Percentiles rank a stretch among this genome's conserved stretches.
Conservation (phyloP, 1,140 invertebrate species). For the Amphibalanus amphitrite region DNA sequence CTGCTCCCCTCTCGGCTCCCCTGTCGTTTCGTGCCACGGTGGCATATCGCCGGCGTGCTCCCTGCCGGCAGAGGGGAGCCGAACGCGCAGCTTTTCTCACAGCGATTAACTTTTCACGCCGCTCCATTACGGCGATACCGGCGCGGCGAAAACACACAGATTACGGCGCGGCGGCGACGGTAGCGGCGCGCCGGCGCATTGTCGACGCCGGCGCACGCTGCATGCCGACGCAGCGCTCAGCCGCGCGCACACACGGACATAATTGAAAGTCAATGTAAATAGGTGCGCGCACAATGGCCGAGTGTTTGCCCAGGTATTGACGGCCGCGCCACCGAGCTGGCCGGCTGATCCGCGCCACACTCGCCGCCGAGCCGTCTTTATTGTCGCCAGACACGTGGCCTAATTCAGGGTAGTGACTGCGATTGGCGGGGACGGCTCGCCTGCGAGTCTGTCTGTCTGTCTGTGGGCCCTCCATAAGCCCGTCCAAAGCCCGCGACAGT, state of each 20-base stretch:
- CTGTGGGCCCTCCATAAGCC: no score
- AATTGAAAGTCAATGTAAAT: slow-evolving; percentile 2
- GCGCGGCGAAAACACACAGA: background rate
- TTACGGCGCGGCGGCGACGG: background rate
- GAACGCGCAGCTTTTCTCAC: background rate
- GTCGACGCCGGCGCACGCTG: background rate
- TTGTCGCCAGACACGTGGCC: background rate
- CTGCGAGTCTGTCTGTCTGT: background rate
- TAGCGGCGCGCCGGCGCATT: background rate
- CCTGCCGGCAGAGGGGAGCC: background rate
- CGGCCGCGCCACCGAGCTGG: no score
- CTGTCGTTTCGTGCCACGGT: background rate
- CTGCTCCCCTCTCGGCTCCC: no score
- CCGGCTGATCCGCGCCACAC: background rate
- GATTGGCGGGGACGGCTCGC: no score
- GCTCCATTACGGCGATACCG: background rate
- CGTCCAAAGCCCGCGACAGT: no score
- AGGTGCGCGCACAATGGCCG: background rate
- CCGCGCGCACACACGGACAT: background rate
- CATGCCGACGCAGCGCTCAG: no score
- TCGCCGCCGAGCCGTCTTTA: background rate
- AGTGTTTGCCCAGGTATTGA: background rate
- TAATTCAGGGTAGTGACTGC: background rate
- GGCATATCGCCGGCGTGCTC: background rate
- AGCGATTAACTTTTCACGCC: background rate